Percentiles rank a stretch among this genome's conserved stretches.
Evolutionary conservation across 2,888 invertebrate genomes (phyloP).

Genomic region (Papilio protenor): DNA sequence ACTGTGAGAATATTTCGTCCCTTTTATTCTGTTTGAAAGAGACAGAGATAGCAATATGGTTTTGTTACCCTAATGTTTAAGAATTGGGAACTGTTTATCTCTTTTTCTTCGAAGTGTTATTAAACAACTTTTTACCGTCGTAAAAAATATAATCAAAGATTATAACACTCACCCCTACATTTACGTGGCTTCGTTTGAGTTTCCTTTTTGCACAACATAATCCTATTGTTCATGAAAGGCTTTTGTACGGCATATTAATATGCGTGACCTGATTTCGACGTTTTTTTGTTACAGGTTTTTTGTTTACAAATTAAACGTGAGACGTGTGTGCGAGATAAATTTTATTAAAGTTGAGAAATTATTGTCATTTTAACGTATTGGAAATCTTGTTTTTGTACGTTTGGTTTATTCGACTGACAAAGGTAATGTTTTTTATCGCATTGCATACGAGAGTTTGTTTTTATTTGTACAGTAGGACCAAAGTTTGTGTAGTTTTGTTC

Average conservation of each 20-base stretch:
- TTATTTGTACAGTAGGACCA: too few species aligned
- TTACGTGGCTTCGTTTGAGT: constrained; percentile 19
- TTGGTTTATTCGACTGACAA: too few species aligned
- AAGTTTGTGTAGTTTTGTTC: not conserved
- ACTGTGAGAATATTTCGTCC: too few species aligned
- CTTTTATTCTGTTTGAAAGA: not conserved
- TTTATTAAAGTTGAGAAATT: not conserved
- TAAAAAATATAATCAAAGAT: constrained; percentile 23
- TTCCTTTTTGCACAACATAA: constrained; percentile 34
- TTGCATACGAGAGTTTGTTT: too few species aligned
- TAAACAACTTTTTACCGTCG: not conserved
- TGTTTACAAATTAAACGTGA: not conserved
- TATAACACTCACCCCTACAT: constrained; percentile 30
- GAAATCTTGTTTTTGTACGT: not conserved
- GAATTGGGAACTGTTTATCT: not conserved
- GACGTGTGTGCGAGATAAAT: not conserved
- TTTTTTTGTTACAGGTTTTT: constrained; percentile 15
- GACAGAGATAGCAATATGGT: not conserved
- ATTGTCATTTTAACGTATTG: not conserved
- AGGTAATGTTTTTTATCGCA: too few species aligned
- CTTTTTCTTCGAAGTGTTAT: not conserved
- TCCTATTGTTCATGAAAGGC: constrained; percentile 33
- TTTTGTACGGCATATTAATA: constrained; percentile 35
- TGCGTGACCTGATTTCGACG: constrained; percentile 32
- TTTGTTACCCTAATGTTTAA: not conserved